Evolutionary conservation across 2,888 invertebrate species (phyloP), one percentile per base, ranked within the genome.

Genomic region (Pandemis cinnamomeana): DNA sequence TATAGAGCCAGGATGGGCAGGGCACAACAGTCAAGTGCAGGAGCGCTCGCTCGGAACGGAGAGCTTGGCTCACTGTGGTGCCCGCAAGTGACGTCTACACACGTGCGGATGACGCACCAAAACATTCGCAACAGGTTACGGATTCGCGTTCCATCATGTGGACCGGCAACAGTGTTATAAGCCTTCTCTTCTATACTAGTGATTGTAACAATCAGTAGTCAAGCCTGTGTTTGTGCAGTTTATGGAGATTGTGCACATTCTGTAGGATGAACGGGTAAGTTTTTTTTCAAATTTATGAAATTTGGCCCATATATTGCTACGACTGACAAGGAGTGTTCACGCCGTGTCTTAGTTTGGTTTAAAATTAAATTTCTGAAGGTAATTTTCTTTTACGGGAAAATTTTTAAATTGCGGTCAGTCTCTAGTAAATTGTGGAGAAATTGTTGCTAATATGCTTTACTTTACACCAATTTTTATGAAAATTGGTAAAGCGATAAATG

Each of bases 11-110:
- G 90, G 90, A 88, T 91, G 92, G 92, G 91, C 86, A 85, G 85
- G 91, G 84, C 76, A 84, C 89, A 92, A 84, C 89, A 92, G 91
- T 93, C 92, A 92, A 91, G 93, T 92, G 92, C 90, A 91, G 91
- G 91, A 89, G 84, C 92, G 85, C 80, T 87, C 86, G 91, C 78
- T 89, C 91, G 93, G 92, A 93, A 93, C 93, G 89, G 79, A 78
- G 82, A 58, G 70, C 55, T 20, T 8, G 55, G 55, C 86, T 90
- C 92, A 92, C 89, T 87, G 87, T 84, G 87, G 86, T 87, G 82
- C 85, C 89, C 84, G 89, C 91, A 90, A 90, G 92, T 92, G 91
- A 81, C 81, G 82, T 75, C 80, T 80, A 67, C 83, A 89, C 92
- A 92, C 93, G 92, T 89, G 91, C 86, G 79, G 55, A 60, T 84